These are phyloP conservation scores for Metaphire vulgaris DNA, from an alignment of 1,140 invertebrate genomes.

Conservation along the genomic window DNA sequence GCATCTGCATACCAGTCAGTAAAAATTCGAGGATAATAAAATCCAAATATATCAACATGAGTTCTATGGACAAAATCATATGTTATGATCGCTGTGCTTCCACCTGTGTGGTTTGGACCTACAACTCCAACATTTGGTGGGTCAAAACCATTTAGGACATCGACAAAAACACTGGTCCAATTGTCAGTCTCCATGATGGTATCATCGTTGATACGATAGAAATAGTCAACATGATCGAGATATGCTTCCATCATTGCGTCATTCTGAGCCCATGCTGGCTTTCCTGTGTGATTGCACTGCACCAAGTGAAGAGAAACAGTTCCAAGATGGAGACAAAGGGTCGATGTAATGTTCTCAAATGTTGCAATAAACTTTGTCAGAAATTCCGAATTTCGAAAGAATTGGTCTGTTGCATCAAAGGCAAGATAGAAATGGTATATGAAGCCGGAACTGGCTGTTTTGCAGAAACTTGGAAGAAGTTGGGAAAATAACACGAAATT, in stretches of 20 bases:
- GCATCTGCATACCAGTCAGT: constrained; percentile 30
- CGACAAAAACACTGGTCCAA: constrained; percentile 26
- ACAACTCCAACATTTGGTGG: constrained; percentile 17
- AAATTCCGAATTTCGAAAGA: background rate
- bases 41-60: constrained; percentile 26
- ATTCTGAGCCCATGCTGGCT: constrained; percentile 30
- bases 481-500: constrained; percentile 7
- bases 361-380: background rate
- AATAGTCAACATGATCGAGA: constrained; percentile 26
- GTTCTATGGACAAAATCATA: constrained; percentile 25
- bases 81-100: constrained; percentile 18
- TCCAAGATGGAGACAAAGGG: background rate
- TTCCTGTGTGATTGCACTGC: constrained; percentile 24
- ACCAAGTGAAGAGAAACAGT: constrained; percentile 22
- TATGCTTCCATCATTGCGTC: constrained; percentile 30
- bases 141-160: constrained; percentile 12
- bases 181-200: constrained; percentile 13
- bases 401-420: constrained; percentile 2
- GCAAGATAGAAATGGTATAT: constrained; percentile 25
- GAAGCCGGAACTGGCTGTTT: constrained; percentile 7
- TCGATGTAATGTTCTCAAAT: background rate
- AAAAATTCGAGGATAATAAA: constrained; percentile 29
- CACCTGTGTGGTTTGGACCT: constrained; percentile 13
- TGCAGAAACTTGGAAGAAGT: constrained; percentile 18
- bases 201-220: constrained; percentile 30